Percentiles rank a stretch among this genome's conserved stretches.
Evolutionary conservation across 30 jellyfish, hydroid and myxozoan species (phyloP).

Genomic region (Nemopilema nomurai): DNA sequence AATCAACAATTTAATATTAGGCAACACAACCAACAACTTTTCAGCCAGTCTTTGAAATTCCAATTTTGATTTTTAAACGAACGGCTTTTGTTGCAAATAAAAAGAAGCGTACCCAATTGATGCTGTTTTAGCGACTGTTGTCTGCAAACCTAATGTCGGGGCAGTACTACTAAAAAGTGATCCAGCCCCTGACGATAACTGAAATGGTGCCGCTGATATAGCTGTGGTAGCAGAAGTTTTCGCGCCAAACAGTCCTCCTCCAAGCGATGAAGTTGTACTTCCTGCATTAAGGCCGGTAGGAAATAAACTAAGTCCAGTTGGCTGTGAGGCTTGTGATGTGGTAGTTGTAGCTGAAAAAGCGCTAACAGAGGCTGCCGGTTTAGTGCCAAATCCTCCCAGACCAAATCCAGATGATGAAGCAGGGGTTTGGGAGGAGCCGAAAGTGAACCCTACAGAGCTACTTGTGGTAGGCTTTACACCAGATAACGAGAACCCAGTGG

Average conservation of each 20-base stretch:
- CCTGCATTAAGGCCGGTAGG: constrained; percentile 21
- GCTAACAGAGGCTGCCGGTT: constrained; percentile 58
- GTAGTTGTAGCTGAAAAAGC: constrained; percentile 48
- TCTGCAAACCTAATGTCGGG: background rate
- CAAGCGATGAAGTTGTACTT: constrained; percentile 50
- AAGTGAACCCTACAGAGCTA: constrained; percentile 14
- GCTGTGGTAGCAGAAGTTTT: constrained; percentile 30
- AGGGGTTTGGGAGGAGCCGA: constrained; percentile 3
- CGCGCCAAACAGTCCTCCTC: constrained; percentile 68
- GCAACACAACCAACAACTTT: too few species aligned
- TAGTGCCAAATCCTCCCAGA: constrained; percentile 27
- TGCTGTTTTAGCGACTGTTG: constrained; percentile 1
- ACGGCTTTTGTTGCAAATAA: too few species aligned
- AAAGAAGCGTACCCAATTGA: constrained; percentile 27
- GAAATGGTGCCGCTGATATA: constrained; percentile 55
- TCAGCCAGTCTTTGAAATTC: too few species aligned
- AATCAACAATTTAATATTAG: too few species aligned
- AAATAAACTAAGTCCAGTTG: constrained; percentile 37
- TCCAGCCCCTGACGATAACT: constrained; percentile 37
- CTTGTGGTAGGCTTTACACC: constrained; percentile 31
- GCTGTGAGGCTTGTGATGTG: constrained; percentile 21
- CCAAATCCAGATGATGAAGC: constrained; percentile 19
- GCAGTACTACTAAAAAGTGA: constrained; percentile 32
- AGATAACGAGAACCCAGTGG: constrained; percentile 43
- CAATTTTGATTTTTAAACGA: too few species aligned